phyloP scores from a whole-genome alignment of 2,888 invertebrate genomes.

The Heteromurus nitidus region DNA sequence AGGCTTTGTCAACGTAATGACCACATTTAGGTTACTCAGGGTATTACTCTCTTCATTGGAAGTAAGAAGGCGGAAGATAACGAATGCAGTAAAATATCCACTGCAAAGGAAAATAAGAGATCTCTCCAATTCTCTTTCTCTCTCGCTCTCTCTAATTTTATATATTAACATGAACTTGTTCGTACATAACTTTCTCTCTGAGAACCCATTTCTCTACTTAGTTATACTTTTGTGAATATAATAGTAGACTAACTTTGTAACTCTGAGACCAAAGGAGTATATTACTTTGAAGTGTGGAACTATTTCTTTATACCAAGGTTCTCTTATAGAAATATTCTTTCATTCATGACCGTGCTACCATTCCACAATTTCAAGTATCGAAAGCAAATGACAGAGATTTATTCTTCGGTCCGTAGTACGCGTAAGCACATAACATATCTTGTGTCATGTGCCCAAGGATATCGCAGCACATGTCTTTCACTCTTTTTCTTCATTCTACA shows the following conservation, averaged over 20 bases:
- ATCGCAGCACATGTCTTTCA: conserved; percentile 32
- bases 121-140: conserved; percentile 23
- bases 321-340: no score
- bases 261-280: no score
- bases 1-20: conserved; percentile 48
- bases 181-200: no score
- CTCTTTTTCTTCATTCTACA: conserved; percentile 1
- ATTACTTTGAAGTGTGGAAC: no score
- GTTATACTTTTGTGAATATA: no score
- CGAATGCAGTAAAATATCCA: conserved; percentile 36
- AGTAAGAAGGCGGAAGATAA: conserved; percentile 24
- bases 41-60: conserved; percentile 16
- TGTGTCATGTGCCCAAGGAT: conserved; percentile 50
- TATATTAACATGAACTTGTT: no score
- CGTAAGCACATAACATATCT: conserved; percentile 48
- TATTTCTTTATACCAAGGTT: no score
- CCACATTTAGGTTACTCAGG: conserved; percentile 1
- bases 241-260: no score
- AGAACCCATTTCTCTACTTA: no score
- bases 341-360: no score
- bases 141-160: conserved; percentile 34
- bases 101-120: conserved; percentile 22
- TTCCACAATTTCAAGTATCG: no score
- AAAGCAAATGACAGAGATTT: conserved; percentile 62
- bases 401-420: conserved; percentile 53